phyloP scores from a whole-genome alignment of 1,140 invertebrate genomes.

The Pteromalus puparum region DNA sequence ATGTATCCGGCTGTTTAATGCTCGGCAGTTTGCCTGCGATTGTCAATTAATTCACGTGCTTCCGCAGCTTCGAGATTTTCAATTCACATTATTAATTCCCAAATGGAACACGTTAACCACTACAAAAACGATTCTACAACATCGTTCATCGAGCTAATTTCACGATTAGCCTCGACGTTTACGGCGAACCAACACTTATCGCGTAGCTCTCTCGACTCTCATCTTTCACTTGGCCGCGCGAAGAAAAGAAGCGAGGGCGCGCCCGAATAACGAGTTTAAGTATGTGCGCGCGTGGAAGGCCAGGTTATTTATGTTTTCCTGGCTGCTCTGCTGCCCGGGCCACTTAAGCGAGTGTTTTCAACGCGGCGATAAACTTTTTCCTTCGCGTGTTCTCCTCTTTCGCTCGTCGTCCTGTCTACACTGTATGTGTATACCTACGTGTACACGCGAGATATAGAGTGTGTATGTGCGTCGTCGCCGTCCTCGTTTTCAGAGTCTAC shows the following conservation, averaged over 20 bases:
- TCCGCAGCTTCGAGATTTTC: too few relatives aligned
- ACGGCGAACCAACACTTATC: background rate
- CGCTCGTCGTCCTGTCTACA: background rate
- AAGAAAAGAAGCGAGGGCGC: background rate
- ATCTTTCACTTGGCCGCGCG: background rate
- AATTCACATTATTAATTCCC: too few relatives aligned
- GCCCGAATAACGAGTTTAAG: background rate
- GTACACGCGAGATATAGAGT: background rate
- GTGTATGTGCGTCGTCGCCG: background rate
- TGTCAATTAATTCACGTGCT: background rate
- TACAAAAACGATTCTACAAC: too few relatives aligned
- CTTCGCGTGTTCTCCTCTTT: background rate
- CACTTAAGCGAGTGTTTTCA: constrained; percentile 20
- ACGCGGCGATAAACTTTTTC: constrained; percentile 33
- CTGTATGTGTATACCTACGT: background rate
- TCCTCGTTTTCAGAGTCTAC: background rate
- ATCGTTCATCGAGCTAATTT: too few relatives aligned
- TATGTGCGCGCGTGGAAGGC: background rate
- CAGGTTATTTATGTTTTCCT: constrained; percentile 21
- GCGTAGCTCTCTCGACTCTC: background rate
- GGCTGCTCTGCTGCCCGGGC: background rate
- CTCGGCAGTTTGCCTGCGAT: background rate
- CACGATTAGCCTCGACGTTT: too few relatives aligned
- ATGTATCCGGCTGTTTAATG: background rate
- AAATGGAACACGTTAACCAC: too few relatives aligned